These are phyloP conservation scores for Oasisia sp. DNA, from an alignment of 2,888 invertebrate species.

Conservation along the genomic window DNA sequence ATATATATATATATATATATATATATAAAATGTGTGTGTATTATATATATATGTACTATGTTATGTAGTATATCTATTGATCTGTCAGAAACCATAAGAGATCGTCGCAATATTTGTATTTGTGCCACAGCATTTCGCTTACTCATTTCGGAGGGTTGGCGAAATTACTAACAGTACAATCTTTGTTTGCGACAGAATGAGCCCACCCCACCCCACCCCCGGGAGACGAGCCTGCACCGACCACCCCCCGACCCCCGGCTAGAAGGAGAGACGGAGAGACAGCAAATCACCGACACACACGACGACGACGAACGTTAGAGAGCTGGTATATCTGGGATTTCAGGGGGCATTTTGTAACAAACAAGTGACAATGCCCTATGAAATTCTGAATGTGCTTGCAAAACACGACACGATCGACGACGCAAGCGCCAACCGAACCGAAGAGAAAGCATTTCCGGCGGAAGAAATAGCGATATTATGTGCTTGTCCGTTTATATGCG, in stretches of 20 bases:
- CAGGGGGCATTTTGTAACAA: slow-evolving; percentile 17
- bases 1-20: too few relatives aligned
- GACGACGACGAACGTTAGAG: neutral
- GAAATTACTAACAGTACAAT: neutral
- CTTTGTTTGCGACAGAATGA: neutral
- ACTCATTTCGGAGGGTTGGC: neutral
- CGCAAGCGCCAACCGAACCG: neutral
- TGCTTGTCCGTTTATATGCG: neutral
- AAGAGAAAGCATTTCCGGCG: neutral
- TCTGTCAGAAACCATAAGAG: neutral
- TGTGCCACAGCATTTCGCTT: neutral
- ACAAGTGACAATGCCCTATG: slow-evolving; percentile 17
- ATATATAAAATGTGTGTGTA: too few relatives aligned
- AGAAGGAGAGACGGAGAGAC: neutral
- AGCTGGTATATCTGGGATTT: slow-evolving; percentile 13
- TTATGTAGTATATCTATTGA: too few relatives aligned
- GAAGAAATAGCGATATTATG: neutral
- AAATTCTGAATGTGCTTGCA: slow-evolving; percentile 5
- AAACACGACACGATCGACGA: neutral
- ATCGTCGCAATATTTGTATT: neutral
- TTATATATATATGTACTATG: too few relatives aligned
- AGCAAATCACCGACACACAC: neutral
- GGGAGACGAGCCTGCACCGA: neutral
- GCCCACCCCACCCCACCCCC: neutral
- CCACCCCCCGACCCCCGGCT: neutral